These are phyloP conservation scores for Telmatherina bonti DNA, from an alignment of 2,797 vertebrate genomes.

Conservation along the genomic window DNA sequence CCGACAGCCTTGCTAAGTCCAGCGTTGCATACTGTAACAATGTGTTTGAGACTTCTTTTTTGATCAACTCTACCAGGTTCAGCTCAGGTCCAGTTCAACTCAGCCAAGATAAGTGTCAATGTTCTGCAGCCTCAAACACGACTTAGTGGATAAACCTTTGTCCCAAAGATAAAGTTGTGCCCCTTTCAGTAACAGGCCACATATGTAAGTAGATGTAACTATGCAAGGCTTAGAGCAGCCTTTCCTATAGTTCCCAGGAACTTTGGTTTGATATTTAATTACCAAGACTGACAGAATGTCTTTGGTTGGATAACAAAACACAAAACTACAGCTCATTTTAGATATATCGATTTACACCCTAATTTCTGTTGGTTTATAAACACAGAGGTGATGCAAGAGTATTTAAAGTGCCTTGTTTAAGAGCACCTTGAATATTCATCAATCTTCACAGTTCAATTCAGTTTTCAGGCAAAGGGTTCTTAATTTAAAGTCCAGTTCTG, in stretches of 20 bases:
- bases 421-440: conserved; percentile 39
- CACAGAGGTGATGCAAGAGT: conserved; percentile 12
- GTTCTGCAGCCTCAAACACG: conserved; percentile 47
- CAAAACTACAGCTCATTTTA: conserved; percentile 8
- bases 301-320: background rate
- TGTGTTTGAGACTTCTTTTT: conserved; percentile 55
- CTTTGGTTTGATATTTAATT: background rate
- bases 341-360: background rate
- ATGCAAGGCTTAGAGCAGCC: conserved; percentile 50
- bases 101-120: conserved; percentile 49
- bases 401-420: conserved; percentile 63
- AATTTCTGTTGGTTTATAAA: conserved; percentile 9
- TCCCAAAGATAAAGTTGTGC: background rate
- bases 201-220: conserved; percentile 40
- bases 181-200: conserved; percentile 7
- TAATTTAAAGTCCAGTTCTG: conserved; percentile 25
- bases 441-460: background rate
- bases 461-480: conserved; percentile 16
- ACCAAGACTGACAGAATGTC: background rate
- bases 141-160: conserved; percentile 21
- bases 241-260: conserved; percentile 10
- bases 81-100: conserved; percentile 71
- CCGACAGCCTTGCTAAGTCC: conserved; percentile 41
- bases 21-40: conserved; percentile 34
- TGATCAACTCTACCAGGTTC: conserved; percentile 63